Percentiles rank a stretch among this genome's conserved stretches.
phyloP scores from a whole-genome alignment of 2,797 vertebrate genomes.

The Enteromius trimaculatus region DNA sequence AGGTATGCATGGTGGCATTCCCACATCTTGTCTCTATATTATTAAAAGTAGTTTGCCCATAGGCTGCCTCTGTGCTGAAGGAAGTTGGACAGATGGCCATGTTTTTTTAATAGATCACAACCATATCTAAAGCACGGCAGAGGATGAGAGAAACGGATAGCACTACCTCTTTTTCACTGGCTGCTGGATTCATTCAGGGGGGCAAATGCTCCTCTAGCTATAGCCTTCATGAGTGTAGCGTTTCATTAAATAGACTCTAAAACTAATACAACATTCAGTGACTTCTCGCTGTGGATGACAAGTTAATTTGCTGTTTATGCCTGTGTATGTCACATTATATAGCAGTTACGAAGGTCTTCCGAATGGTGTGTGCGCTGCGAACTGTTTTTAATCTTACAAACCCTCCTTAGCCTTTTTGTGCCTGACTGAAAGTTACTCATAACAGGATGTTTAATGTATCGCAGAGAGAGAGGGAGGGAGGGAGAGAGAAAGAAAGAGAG shows the following conservation, averaged over 20 bases:
- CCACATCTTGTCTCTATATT: constrained; percentile 75
- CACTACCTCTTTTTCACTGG: constrained; percentile 50
- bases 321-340: constrained; percentile 49
- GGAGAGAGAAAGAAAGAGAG: constrained; percentile 30
- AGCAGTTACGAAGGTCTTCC: constrained; percentile 52
- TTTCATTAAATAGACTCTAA: constrained; percentile 51
- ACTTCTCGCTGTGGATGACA: constrained; percentile 46
- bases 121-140: constrained; percentile 63
- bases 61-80: constrained; percentile 79
- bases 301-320: constrained; percentile 49
- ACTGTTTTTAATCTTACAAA: constrained; percentile 48
- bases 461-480: constrained; percentile 67
- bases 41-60: constrained; percentile 75
- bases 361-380: constrained; percentile 46
- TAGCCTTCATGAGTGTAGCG: constrained; percentile 44
- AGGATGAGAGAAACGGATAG: constrained; percentile 56
- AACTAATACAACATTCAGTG: constrained; percentile 50
- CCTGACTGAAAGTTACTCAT: constrained; percentile 88
- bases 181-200: constrained; percentile 49
- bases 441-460: constrained; percentile 95
- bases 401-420: constrained; percentile 68
- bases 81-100: constrained; percentile 81
- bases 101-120: constrained; percentile 80
- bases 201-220: constrained; percentile 55
- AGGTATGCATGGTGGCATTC: constrained; percentile 60